phyloP scores from a whole-genome alignment of 1,140 invertebrate genomes.

The Lethrus apterus region DNA sequence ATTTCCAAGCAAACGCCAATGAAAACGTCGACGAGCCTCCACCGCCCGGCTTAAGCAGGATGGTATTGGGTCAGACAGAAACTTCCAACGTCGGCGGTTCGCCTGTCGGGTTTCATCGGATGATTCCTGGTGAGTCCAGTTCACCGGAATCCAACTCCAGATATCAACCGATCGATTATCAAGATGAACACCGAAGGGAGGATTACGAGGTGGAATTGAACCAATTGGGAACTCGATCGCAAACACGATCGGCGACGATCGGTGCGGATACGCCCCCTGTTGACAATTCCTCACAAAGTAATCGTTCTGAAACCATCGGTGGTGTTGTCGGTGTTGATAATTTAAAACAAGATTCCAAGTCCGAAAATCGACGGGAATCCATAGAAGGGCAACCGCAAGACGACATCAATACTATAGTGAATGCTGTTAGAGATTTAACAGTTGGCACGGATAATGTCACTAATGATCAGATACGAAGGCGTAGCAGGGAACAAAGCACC shows the following conservation, averaged over 20 bases:
- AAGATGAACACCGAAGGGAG: constrained; percentile 31
- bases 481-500: constrained; percentile 30
- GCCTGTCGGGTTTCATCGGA: constrained; percentile 48
- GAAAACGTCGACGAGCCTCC: constrained; percentile 27
- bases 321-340: too few relatives aligned
- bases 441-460: background rate
- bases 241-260: constrained; percentile 34
- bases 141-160: constrained; percentile 31
- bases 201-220: constrained; percentile 30
- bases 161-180: constrained; percentile 13
- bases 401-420: constrained; percentile 6
- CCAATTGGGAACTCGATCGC: constrained; percentile 18
- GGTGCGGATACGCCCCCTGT: constrained; percentile 37
- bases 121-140: constrained; percentile 49
- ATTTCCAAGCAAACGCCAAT: constrained; percentile 34
- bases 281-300: constrained; percentile 13
- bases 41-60: constrained; percentile 41
- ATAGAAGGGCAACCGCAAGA: constrained; percentile 18
- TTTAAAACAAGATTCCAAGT: constrained; percentile 16
- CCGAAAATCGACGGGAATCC: constrained; percentile 13
- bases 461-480: background rate
- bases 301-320: constrained; percentile 29
- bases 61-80: constrained; percentile 39
- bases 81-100: constrained; percentile 35
- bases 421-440: constrained; percentile 10